phyloP scores from a whole-genome alignment of 2,888 invertebrate genomes.

The Limnephilus marmoratus region DNA sequence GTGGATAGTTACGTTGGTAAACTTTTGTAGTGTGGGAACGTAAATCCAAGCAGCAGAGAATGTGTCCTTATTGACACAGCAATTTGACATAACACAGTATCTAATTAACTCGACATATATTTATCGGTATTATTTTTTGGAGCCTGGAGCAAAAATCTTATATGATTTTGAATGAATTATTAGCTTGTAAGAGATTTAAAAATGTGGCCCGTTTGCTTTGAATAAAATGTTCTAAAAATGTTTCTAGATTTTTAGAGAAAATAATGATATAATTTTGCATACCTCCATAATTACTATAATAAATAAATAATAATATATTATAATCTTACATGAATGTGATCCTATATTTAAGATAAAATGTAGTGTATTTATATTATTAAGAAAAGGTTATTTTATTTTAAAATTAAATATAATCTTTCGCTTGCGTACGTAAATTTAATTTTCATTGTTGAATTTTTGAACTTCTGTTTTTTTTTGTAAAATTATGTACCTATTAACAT shows the following conservation, averaged over 20 bases:
- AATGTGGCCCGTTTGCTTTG: not conserved
- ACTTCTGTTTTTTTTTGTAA: not conserved
- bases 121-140: not conserved
- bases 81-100: not conserved
- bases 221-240: not conserved
- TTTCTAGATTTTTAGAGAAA: not conserved
- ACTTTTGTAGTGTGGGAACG: no score
- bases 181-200: not conserved
- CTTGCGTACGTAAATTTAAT: not conserved
- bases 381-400: not conserved
- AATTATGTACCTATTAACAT: not conserved
- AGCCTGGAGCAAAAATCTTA: not conserved
- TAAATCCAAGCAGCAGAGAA: not conserved
- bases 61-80: not conserved
- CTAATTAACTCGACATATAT: not conserved
- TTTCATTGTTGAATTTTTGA: not conserved
- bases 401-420: not conserved
- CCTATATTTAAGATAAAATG: constrained; percentile 2
- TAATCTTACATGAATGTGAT: constrained; percentile 24
- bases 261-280: not conserved
- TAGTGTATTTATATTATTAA: not conserved
- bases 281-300: not conserved
- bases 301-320: not conserved
- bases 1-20: not conserved
- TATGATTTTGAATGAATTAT: not conserved